Evolutionary conservation across 2,888 invertebrate species (phyloP).

Genomic region (Cynaeus angustus): DNA sequence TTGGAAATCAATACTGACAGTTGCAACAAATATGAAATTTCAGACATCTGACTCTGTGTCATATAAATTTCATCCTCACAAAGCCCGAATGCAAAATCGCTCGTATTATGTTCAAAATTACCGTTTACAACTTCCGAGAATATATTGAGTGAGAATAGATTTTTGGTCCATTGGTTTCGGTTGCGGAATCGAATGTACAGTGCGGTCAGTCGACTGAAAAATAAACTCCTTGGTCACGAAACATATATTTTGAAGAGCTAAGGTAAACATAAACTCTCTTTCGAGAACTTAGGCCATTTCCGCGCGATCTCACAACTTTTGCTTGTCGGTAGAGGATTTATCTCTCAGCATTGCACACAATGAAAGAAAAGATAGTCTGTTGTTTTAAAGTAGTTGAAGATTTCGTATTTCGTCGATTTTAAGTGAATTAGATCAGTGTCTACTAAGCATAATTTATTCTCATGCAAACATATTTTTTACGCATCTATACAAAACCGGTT

Average conservation of each 20-base stretch:
- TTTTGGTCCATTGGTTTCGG: slow-evolving; percentile 59
- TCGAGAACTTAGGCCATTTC: slow-evolving; percentile 29
- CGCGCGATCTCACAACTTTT: slow-evolving; percentile 31
- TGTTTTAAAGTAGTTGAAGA: slow-evolving; percentile 11
- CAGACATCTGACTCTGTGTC: too few species aligned
- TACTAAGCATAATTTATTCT: slow-evolving; percentile 59
- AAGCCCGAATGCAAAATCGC: slow-evolving; percentile 30
- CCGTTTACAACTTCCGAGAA: slow-evolving; percentile 45
- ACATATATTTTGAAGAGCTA: slow-evolving; percentile 58
- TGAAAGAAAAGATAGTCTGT: neutral
- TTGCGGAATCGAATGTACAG: slow-evolving; percentile 51
- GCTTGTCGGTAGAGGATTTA: slow-evolving; percentile 7
- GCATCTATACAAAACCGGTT: too few species aligned
- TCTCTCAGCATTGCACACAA: slow-evolving; percentile 9
- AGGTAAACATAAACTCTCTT: slow-evolving; percentile 58
- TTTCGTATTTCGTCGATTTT: slow-evolving; percentile 37
- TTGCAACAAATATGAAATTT: too few species aligned
- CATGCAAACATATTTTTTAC: too few species aligned
- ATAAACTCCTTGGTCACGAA: slow-evolving; percentile 64
- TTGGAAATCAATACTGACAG: too few species aligned
- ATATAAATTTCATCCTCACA: too few species aligned
- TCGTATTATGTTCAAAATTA: slow-evolving; percentile 34
- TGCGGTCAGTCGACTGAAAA: slow-evolving; percentile 62
- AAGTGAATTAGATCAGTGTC: slow-evolving; percentile 58
- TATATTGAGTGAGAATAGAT: slow-evolving; percentile 59